A percentile compares a stretch with the other conserved stretches of the same genome.
Conservation (phyloP, 2,888 invertebrate species). For the Ethmia dodecea region DNA sequence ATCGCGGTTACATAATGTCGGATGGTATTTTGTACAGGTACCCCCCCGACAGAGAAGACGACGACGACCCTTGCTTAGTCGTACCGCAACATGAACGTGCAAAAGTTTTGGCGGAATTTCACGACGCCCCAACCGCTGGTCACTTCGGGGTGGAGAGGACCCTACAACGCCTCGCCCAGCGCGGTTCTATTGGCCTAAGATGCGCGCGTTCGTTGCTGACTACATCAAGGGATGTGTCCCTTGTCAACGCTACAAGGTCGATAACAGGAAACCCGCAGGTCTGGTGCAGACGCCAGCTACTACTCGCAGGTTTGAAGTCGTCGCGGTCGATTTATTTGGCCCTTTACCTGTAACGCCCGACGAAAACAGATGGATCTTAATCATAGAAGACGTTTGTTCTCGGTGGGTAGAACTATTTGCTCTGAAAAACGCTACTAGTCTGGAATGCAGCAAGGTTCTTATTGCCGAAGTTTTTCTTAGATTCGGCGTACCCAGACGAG, state of each 20-base stretch:
- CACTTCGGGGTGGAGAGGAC: slow-evolving; percentile 7
- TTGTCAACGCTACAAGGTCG: slow-evolving; percentile 7
- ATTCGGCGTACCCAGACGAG: slow-evolving; percentile 29
- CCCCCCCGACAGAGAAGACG: slow-evolving; percentile 10
- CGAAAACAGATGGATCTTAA: no score
- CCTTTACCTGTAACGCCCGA: no score
- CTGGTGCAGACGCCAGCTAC: no score
- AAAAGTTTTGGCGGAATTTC: slow-evolving; percentile 11
- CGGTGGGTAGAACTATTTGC: slow-evolving; percentile 20
- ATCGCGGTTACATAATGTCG: slow-evolving; percentile 9
- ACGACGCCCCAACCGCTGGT: slow-evolving; percentile 17
- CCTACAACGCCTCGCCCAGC: slow-evolving; percentile 7
- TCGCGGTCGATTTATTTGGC: slow-evolving; percentile 10
- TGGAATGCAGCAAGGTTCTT: slow-evolving; percentile 10
- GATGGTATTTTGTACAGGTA: slow-evolving; percentile 17
- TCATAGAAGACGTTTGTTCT: no score
- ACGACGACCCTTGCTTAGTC: slow-evolving; percentile 17
- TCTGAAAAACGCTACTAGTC: slow-evolving; percentile 15
- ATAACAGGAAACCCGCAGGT: not conserved
- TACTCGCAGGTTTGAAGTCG: not conserved
- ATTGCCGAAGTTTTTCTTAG: slow-evolving; percentile 16
- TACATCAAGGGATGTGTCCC: slow-evolving; percentile 3
- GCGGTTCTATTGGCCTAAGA: not conserved
- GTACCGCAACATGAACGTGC: slow-evolving; percentile 1
- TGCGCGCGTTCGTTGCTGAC: not conserved